Evolutionary conservation across 2,113 vertebrate species (phyloP).

Genomic region (Rhadina sibilatrix): DNA sequence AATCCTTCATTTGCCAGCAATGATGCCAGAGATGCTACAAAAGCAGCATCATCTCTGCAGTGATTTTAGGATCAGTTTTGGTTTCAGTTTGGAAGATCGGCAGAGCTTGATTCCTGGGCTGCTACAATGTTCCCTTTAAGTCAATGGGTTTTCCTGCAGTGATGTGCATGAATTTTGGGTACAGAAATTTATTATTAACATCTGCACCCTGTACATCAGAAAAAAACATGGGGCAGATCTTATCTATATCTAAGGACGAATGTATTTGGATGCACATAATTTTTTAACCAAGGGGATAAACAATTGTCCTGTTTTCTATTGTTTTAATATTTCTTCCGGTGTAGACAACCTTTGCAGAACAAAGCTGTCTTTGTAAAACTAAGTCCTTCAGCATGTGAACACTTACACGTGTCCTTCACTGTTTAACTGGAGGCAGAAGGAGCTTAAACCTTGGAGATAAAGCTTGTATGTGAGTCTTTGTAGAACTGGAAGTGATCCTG

Average conservation of each 20-base stretch:
- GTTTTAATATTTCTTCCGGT: background rate
- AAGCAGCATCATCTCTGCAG: background rate
- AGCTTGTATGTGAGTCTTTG: background rate
- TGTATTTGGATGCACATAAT: background rate
- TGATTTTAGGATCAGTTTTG: background rate
- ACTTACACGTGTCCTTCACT: background rate
- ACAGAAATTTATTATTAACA: background rate
- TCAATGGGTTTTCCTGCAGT: background rate
- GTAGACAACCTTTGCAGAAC: conserved; percentile 36
- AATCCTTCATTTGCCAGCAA: background rate
- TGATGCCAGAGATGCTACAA: background rate
- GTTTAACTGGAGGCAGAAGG: conserved; percentile 23
- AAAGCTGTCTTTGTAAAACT: conserved; percentile 41
- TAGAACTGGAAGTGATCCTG: background rate
- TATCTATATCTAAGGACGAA: accelerated
- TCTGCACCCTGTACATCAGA: background rate
- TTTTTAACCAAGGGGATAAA: background rate
- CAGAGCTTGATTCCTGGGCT: background rate
- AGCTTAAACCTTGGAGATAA: conserved; percentile 48
- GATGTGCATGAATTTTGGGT: background rate
- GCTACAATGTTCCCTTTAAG: background rate
- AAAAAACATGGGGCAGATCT: background rate
- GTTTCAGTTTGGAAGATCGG: conserved; percentile 2
- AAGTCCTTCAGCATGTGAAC: conserved; percentile 27
- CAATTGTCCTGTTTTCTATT: conserved; percentile 20